Conservation (phyloP, 2,888 invertebrate genomes). For the Andrena marginata region DNA sequence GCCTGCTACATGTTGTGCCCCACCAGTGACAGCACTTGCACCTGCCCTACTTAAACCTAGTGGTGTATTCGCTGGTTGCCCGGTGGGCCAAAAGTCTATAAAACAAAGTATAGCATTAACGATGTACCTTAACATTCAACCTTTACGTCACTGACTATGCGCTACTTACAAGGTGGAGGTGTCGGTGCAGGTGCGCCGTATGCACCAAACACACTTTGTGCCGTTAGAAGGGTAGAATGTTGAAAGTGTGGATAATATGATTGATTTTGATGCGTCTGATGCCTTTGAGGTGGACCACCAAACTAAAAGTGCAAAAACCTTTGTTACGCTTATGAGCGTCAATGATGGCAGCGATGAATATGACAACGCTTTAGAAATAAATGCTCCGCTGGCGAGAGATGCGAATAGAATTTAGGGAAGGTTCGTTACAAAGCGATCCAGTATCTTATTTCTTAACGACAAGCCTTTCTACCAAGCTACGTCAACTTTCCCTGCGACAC, state of each 20-base stretch:
- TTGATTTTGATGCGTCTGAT: constrained; percentile 79
- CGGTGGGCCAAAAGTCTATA: constrained; percentile 66
- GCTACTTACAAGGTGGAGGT: constrained; percentile 76
- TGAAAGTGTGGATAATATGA: constrained; percentile 74
- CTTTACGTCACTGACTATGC: neutral
- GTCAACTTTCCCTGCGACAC: neutral
- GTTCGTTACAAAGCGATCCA: neutral
- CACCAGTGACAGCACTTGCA: constrained; percentile 79
- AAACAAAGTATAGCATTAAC: neutral
- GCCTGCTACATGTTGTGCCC: constrained; percentile 79
- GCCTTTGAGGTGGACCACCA: constrained; percentile 76
- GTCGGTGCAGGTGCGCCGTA: constrained; percentile 70
- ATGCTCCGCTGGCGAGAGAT: constrained; percentile 5
- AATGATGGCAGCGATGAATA: constrained; percentile 10
- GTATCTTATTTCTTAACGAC: neutral
- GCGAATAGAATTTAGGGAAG: neutral
- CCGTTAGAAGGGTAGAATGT: constrained; percentile 70
- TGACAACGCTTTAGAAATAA: constrained; percentile 13
- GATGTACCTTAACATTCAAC: neutral
- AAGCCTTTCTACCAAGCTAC: neutral
- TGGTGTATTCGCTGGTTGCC: constrained; percentile 71
- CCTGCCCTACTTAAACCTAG: constrained; percentile 77
- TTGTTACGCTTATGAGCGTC: constrained; percentile 56
- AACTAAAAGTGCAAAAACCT: constrained; percentile 71
- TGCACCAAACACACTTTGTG: constrained; percentile 73